These are phyloP conservation scores for Axis porcinus DNA, from an alignment of 2,113 vertebrate genomes.

Conservation along the genomic window DNA sequence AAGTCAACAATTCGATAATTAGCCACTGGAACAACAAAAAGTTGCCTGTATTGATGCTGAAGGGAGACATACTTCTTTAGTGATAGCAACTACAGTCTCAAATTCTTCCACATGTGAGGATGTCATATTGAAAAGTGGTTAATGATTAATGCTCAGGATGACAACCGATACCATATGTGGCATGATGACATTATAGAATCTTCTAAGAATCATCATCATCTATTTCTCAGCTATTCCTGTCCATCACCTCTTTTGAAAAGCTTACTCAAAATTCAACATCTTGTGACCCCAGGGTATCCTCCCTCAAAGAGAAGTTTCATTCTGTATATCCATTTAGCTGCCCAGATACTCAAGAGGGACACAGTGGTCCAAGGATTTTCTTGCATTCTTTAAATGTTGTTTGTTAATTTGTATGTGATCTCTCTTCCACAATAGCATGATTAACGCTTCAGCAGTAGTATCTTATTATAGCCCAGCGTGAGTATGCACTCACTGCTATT, in stretches of 20 bases:
- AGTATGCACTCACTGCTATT: background rate
- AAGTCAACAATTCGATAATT: background rate
- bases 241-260: background rate
- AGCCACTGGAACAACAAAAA: background rate
- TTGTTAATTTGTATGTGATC: background rate
- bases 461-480: too few species aligned
- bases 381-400: background rate
- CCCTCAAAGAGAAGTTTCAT: background rate
- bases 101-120: background rate
- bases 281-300: background rate
- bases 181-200: background rate
- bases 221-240: background rate
- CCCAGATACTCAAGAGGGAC: background rate
- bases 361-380: background rate
- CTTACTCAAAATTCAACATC: background rate
- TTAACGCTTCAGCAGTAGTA: background rate
- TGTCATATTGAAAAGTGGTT: background rate
- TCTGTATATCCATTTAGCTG: background rate
- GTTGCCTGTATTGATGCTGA: background rate
- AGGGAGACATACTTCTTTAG: background rate
- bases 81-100: background rate
- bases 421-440: background rate
- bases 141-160: background rate
- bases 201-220: background rate
- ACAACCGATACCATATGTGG: background rate